Conservation (phyloP, 1,140 invertebrate genomes). For the Megathymus violae region DNA sequence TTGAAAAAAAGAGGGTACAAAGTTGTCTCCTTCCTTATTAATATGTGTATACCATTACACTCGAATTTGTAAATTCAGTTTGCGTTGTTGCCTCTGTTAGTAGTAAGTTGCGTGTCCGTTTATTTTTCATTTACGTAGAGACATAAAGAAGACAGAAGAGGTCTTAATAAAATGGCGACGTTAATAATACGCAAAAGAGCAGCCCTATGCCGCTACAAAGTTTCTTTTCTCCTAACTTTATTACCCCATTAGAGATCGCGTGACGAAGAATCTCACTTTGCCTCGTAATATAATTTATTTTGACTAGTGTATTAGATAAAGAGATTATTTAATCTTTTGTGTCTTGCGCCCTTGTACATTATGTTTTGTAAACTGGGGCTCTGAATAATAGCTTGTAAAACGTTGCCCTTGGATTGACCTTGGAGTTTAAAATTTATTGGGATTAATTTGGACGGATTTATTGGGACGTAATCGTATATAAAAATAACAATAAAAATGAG, state of each 20-base stretch:
- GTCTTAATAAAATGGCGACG: conserved; percentile 54
- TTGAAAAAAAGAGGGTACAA: too few relatives aligned
- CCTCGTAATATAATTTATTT: conserved; percentile 69
- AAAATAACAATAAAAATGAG: too few relatives aligned
- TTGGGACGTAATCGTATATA: too few relatives aligned
- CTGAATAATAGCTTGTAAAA: neutral
- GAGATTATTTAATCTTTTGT: conserved; percentile 41
- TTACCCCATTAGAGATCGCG: conserved; percentile 77
- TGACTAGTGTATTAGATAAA: conserved; percentile 61
- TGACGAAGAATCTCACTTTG: conserved; percentile 71
- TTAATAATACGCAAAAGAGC: conserved; percentile 80
- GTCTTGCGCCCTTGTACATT: conserved; percentile 34
- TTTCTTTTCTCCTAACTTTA: conserved; percentile 80
- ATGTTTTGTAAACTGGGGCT: conserved; percentile 33
- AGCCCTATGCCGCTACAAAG: conserved; percentile 59
- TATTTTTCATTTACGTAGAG: conserved; percentile 32
- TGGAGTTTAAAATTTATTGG: too few relatives aligned
- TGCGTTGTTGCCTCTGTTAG: neutral
- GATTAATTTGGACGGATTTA: too few relatives aligned
- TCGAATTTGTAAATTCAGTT: too few relatives aligned
- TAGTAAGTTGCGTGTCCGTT: conserved; percentile 6
- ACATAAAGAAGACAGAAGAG: conserved; percentile 39
- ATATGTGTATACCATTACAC: too few relatives aligned
- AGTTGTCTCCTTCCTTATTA: too few relatives aligned
- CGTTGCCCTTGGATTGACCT: too few relatives aligned